phyloP scores from a whole-genome alignment of 2,113 vertebrate genomes.

The Picathartes gymnocephalus region DNA sequence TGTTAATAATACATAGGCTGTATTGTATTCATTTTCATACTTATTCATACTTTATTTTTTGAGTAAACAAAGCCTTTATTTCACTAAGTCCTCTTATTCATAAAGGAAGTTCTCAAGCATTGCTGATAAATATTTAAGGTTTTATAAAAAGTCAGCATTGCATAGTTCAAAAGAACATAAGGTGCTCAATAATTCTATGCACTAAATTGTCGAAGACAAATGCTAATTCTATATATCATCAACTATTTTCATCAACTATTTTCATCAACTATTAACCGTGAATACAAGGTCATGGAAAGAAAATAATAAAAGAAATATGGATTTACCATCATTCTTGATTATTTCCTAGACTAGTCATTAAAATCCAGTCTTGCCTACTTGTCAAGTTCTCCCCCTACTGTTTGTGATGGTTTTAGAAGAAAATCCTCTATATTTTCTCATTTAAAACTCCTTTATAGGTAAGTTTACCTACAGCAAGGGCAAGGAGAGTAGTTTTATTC shows the following conservation, averaged over 20 bases:
- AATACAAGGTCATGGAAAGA: neutral
- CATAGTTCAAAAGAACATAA: neutral
- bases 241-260: no score
- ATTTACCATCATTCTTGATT: neutral
- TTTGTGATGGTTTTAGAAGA: neutral
- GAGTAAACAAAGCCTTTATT: neutral
- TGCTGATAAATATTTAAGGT: neutral
- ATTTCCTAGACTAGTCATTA: neutral
- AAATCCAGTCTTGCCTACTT: neutral
- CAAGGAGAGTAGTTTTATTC: neutral
- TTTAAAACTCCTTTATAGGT: neutral
- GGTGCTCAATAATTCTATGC: neutral
- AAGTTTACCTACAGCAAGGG: neutral
- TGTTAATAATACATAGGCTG: neutral
- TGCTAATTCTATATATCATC: neutral
- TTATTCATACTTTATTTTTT: neutral
- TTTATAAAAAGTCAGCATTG: neutral
- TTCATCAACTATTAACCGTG: neutral
- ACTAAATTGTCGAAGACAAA: neutral
- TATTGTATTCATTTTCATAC: neutral
- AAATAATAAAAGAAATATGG: neutral
- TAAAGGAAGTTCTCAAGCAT: neutral
- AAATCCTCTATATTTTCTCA: neutral
- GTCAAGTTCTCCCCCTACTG: neutral
- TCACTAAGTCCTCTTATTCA: neutral